Conservation (phyloP, 2,797 vertebrate genomes). For the Anniella stebbinsi region DNA sequence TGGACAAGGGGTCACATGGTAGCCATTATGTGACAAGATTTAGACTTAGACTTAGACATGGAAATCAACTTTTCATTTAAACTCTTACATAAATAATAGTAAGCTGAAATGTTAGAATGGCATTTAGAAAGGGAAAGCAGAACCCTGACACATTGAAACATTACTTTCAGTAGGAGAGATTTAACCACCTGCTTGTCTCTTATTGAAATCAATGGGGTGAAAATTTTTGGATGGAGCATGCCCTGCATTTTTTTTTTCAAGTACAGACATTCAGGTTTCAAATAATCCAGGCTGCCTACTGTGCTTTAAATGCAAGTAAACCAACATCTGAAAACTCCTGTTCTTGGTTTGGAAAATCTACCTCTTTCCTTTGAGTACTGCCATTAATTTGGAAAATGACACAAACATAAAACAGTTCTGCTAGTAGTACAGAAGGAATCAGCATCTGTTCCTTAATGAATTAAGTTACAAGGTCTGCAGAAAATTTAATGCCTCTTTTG, state of each 20-base stretch:
- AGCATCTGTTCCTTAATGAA: conserved; percentile 47
- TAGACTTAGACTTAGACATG: background rate
- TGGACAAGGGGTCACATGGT: background rate
- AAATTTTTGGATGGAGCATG: background rate
- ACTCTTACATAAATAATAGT: background rate
- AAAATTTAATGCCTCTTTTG: conserved; percentile 37
- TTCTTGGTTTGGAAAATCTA: background rate
- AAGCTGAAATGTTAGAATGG: background rate
- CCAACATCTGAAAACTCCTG: background rate
- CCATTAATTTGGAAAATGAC: conserved; percentile 9
- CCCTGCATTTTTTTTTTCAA: background rate
- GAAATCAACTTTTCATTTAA: background rate
- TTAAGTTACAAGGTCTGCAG: conserved; percentile 47
- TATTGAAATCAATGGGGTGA: background rate
- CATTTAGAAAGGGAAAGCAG: background rate
- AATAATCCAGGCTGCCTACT: background rate
- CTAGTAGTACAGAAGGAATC: conserved; percentile 31
- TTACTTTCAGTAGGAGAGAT: background rate
- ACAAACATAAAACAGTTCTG: conserved; percentile 18
- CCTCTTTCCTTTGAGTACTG: background rate
- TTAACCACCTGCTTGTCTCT: background rate
- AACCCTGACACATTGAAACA: background rate
- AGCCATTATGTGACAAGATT: background rate
- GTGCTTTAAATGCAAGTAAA: background rate
- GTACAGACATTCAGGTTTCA: background rate